Evolutionary conservation across 2,797 vertebrate species (phyloP), one percentile per base, ranked within the genome.

Genomic region (Euthynnus affinis): DNA sequence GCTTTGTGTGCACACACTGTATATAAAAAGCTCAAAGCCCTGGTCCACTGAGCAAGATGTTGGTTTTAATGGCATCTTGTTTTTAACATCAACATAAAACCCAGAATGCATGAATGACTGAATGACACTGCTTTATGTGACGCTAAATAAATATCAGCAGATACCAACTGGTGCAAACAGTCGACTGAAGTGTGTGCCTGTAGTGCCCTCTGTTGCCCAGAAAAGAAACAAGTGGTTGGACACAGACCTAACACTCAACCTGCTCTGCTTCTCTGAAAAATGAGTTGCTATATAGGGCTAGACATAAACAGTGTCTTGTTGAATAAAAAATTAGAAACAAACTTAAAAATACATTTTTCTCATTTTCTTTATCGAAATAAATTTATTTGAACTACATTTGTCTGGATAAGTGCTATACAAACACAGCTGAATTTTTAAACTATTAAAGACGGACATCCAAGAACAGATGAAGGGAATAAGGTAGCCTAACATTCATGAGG

Each of bases 141-240:
- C 29, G 25, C 64, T 71, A 27, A 71, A 64, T 13, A 56, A 51
- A 74, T 12, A 55, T 63, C 18, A 55, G 29, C 18, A 65, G 23
- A 55, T 9, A 9, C 5, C 29, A 64, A 68, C 44, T 4, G 20
- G 22, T 22, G 60, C 4, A 44, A 42, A 42, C 42, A 25, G 3
- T 1, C 7, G 40, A 44, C 9, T 57, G 20, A 89, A 82, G 27
- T 48, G 69, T 88, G 46, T 87, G 80, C 69, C 71, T 91, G 75
- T 73, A 89, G 85, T 84, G 90, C 92, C 91, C 90, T 89, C 93
- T 93, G 74, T 80, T 88, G 93, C 1, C 40, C 8, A 55, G 1
- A 78, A 12, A n/a, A 6, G 20, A 75, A 70, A 69, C 75, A 71
- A 13, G 1, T 61, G 4, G 29, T 15, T 32, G 1, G 46, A 61